Conservation (phyloP, 1,140 invertebrate genomes). For the Ditylenchus dipsaci region DNA sequence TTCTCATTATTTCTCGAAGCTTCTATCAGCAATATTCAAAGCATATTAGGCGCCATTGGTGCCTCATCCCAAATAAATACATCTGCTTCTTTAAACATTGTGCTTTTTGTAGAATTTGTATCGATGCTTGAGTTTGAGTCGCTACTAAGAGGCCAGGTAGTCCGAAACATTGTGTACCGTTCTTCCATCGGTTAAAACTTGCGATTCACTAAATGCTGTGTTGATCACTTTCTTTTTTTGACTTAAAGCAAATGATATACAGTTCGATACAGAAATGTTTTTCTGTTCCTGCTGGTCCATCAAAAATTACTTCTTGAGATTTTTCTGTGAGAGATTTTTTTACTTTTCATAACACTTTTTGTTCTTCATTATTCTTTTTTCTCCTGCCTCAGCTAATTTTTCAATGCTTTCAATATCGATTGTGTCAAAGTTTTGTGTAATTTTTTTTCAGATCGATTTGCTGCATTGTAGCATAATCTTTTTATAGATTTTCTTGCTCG, state of each 20-base stretch:
- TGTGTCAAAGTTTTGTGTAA: too few relatives aligned
- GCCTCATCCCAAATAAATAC: slow-evolving; percentile 28
- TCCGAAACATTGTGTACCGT: not conserved
- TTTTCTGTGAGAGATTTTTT: too few relatives aligned
- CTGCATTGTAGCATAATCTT: too few relatives aligned
- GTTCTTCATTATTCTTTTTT: too few relatives aligned
- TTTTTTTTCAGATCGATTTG: too few relatives aligned
- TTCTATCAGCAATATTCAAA: slow-evolving; percentile 15
- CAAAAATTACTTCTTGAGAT: not conserved
- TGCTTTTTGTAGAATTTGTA: not conserved
- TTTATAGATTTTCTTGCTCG: too few relatives aligned
- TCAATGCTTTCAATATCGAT: too few relatives aligned
- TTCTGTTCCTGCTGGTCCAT: not conserved
- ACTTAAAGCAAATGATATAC: not conserved
- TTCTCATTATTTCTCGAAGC: slow-evolving; percentile 9
- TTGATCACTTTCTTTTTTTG: not conserved
- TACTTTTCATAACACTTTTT: too few relatives aligned
- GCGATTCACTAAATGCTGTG: not conserved
- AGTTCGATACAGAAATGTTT: not conserved
- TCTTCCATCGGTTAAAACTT: not conserved
- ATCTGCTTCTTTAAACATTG: not conserved
- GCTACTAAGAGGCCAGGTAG: not conserved
- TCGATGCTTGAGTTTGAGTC: not conserved
- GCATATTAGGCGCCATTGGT: slow-evolving; percentile 8
- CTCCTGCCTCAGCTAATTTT: too few relatives aligned